phyloP scores from a whole-genome alignment of 2,888 invertebrate species.

The Macropis europaea region DNA sequence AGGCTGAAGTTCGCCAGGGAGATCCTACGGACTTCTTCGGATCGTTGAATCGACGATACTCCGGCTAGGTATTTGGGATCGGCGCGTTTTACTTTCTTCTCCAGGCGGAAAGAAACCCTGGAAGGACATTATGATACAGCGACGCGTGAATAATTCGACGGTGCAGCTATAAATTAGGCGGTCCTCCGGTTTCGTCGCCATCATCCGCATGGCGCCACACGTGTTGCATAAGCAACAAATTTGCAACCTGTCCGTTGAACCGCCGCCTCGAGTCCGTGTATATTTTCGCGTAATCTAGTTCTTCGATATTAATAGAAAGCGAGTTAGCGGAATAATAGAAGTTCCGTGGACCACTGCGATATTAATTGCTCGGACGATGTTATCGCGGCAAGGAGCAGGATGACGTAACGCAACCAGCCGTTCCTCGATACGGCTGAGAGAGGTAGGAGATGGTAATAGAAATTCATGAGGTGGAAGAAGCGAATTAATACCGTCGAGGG shows the following conservation, averaged over 20 bases:
- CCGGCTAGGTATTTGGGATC: too few relatives aligned
- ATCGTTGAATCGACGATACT: slow-evolving; percentile 8
- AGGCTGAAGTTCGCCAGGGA: too few relatives aligned
- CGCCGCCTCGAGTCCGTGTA: too few relatives aligned
- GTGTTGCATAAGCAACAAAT: slow-evolving; percentile 34
- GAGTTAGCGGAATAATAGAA: background rate
- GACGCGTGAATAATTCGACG: slow-evolving; percentile 67
- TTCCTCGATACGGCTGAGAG: background rate
- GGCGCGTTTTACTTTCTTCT: too few relatives aligned
- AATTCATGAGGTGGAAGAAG: slow-evolving; percentile 41
- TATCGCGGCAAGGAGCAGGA: background rate
- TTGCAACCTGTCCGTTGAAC: too few relatives aligned
- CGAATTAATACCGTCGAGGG: slow-evolving; percentile 44
- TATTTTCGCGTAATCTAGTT: too few relatives aligned
- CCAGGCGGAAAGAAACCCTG: slow-evolving; percentile 1
- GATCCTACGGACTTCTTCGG: too few relatives aligned
- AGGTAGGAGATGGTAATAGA: slow-evolving; percentile 32
- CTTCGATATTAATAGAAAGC: too few relatives aligned
- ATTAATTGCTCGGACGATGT: slow-evolving; percentile 6
- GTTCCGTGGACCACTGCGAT: background rate
- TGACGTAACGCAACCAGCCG: slow-evolving; percentile 10
- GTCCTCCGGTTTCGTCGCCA: slow-evolving; percentile 39
- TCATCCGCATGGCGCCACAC: slow-evolving; percentile 63
- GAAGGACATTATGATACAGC: slow-evolving; percentile 55
- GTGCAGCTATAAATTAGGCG: slow-evolving; percentile 65